Conservation (phyloP, 2,113 vertebrate genomes). For the Rhizomys pruinosus region DNA sequence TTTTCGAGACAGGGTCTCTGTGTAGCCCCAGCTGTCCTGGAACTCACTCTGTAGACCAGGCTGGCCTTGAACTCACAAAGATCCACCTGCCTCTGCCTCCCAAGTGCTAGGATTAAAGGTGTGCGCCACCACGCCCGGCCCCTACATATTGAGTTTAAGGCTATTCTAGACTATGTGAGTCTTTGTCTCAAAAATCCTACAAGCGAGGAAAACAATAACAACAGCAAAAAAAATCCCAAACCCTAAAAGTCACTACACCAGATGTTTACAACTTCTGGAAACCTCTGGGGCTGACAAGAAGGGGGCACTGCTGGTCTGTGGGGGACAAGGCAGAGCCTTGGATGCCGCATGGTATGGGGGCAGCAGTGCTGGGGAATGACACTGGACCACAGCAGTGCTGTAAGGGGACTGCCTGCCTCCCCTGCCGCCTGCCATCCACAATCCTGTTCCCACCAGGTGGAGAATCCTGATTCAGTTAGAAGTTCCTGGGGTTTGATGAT, state of each 20-base stretch:
- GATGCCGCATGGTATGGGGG: too few relatives aligned
- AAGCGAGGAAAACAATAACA: too few relatives aligned
- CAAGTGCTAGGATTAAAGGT: too few relatives aligned
- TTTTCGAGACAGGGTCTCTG: too few relatives aligned
- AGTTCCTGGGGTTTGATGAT: too few relatives aligned
- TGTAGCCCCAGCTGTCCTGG: too few relatives aligned
- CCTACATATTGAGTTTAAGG: background rate
- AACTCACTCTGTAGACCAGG: too few relatives aligned
- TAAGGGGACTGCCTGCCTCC: background rate
- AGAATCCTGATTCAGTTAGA: too few relatives aligned
- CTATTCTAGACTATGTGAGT: background rate
- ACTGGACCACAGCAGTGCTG: background rate
- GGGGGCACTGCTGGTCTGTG: fast-evolving
- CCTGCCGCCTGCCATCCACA: fast-evolving
- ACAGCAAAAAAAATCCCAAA: background rate
- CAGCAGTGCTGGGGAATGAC: background rate
- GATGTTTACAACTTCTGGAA: background rate
- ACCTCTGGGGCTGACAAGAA: background rate
- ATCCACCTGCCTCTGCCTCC: too few relatives aligned
- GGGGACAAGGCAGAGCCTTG: background rate
- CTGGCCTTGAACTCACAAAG: too few relatives aligned
- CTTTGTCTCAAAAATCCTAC: background rate
- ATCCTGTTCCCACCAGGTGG: background rate
- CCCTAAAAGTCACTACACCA: too few relatives aligned
- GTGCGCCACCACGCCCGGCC: too few relatives aligned